Conservation (phyloP, 2,113 vertebrate species). For the Ciconia stormi region DNA sequence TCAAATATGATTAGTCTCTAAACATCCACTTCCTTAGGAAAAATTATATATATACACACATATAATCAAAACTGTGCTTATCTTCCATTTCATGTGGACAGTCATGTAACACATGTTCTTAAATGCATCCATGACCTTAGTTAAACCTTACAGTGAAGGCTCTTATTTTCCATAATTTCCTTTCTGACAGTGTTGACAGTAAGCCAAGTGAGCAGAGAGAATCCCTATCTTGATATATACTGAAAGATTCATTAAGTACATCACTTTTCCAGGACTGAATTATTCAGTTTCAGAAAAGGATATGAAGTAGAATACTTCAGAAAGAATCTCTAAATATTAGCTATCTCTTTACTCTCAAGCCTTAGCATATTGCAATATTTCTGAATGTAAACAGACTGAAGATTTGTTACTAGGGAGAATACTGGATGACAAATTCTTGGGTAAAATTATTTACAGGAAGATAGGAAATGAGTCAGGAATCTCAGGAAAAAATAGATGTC, state of each 20-base stretch:
- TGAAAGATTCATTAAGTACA: not conserved
- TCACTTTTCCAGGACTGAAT: not conserved
- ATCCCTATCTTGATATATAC: not conserved
- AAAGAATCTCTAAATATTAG: not conserved
- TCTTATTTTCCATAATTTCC: not conserved
- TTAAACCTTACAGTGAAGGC: slow-evolving; percentile 10
- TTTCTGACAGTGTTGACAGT: not conserved
- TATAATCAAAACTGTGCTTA: not conserved
- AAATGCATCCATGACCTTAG: not conserved
- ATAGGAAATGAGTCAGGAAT: slow-evolving; percentile 65
- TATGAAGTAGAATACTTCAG: not conserved
- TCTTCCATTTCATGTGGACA: not conserved
- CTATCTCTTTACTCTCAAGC: not conserved
- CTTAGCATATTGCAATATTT: not conserved
- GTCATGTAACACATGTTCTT: not conserved
- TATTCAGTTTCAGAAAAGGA: not conserved
- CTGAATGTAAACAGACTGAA: not conserved
- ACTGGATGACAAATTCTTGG: slow-evolving; percentile 34
- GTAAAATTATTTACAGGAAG: slow-evolving; percentile 57
- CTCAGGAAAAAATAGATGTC: slow-evolving; percentile 44
- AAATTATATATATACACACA: not conserved
- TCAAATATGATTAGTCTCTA: not conserved
- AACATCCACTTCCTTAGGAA: not conserved
- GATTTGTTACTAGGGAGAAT: not conserved
- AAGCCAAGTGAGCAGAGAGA: not conserved